phyloP scores from a whole-genome alignment of 2,113 vertebrate species.

The Aphyosemion australe region DNA sequence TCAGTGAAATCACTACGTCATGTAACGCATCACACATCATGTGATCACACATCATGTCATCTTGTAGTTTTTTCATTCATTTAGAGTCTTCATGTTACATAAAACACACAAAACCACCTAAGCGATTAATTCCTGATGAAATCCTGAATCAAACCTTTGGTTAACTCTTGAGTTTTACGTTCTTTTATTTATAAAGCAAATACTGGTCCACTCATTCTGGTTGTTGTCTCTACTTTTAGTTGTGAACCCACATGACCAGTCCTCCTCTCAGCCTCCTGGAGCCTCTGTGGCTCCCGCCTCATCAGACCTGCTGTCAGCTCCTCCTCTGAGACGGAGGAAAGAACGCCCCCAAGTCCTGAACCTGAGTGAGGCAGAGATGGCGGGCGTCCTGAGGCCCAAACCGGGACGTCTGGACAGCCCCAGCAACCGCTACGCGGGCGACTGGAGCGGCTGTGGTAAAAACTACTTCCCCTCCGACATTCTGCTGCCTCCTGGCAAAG shows the following conservation, averaged over 20 bases:
- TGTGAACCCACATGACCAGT: constrained; percentile 74
- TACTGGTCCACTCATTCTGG: too few species aligned
- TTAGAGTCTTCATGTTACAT: too few species aligned
- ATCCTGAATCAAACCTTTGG: too few species aligned
- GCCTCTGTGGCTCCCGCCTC: constrained; percentile 51
- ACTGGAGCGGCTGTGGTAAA: constrained; percentile 93
- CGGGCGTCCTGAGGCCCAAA: constrained; percentile 84
- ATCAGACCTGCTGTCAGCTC: constrained; percentile 44
- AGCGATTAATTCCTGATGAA: too few species aligned
- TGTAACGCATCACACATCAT: too few species aligned
- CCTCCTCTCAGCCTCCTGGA: constrained; percentile 44
- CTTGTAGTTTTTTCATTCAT: too few species aligned
- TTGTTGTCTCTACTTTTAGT: constrained; percentile 73
- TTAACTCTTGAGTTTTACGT: too few species aligned
- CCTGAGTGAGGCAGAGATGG: constrained; percentile 78
- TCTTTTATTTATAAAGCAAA: too few species aligned
- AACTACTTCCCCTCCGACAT: constrained; percentile 80
- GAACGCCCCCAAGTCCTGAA: constrained; percentile 91
- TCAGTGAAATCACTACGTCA: too few species aligned
- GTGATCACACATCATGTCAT: too few species aligned
- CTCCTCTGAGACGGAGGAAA: constrained; percentile 86
- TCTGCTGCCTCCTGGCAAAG: constrained; percentile 53
- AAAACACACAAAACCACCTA: too few species aligned
- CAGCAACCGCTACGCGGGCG: constrained; percentile 96
- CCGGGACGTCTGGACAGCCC: constrained; percentile 91